A percentile compares a stretch with the other conserved stretches of the same genome.
phyloP scores from a whole-genome alignment of 2,797 vertebrate genomes.

The Sparidentex hasta region DNA sequence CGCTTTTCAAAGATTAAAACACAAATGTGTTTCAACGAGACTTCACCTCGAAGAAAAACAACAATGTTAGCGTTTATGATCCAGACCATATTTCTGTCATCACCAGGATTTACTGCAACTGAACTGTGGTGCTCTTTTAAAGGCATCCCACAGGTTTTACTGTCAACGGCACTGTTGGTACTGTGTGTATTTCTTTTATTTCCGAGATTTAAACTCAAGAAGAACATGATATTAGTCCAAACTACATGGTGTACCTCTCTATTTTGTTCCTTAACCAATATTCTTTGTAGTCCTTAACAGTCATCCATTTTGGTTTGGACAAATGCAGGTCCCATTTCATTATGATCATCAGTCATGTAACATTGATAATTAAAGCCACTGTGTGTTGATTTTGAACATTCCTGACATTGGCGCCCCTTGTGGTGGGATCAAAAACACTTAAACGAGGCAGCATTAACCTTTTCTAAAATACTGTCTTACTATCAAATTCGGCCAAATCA shows the following conservation, averaged over 20 bases:
- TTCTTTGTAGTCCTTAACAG: neutral
- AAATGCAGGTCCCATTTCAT: neutral
- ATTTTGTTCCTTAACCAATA: neutral
- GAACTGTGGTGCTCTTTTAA: neutral
- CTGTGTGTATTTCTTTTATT: neutral
- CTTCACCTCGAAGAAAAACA: neutral
- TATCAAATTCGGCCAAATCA: neutral
- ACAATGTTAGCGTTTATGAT: neutral
- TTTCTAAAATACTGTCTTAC: no score
- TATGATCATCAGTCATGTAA: neutral
- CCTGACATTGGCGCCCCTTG: neutral
- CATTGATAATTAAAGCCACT: neutral
- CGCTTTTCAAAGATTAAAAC: neutral
- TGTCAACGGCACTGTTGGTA: neutral
- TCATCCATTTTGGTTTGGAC: neutral
- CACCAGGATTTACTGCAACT: no score
- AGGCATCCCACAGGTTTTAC: neutral
- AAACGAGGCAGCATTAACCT: no score
- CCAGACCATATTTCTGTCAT: neutral
- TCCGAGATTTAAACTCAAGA: no score
- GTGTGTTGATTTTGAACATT: neutral
- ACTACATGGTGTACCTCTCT: neutral
- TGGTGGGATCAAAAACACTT: neutral
- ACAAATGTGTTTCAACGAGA: neutral
- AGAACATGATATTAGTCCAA: neutral